These are phyloP conservation scores for Rachycentron canadum DNA, from an alignment of 2,797 vertebrate genomes.

Conservation along the genomic window DNA sequence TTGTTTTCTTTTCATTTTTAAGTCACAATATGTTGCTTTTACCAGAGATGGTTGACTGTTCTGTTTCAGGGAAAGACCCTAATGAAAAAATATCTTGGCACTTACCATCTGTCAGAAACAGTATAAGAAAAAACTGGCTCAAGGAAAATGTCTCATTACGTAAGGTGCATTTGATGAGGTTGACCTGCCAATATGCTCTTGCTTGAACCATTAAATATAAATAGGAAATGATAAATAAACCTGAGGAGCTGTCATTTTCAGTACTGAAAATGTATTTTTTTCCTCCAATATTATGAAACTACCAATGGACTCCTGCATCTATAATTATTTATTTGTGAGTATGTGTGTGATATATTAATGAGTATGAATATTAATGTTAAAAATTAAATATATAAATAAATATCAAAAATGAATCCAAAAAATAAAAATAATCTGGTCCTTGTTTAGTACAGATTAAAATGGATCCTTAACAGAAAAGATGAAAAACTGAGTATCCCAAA, in stretches of 20 bases:
- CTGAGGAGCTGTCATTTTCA: background rate
- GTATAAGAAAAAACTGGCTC: background rate
- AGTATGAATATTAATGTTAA: background rate
- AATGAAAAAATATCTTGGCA: constrained; percentile 3
- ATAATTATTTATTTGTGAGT: background rate
- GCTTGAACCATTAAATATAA: constrained; percentile 16
- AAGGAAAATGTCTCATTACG: constrained; percentile 15
- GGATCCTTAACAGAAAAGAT: background rate
- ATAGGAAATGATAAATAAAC: constrained; percentile 4
- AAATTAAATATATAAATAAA: no score
- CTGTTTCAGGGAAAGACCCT: constrained; percentile 4
- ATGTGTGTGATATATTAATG: background rate
- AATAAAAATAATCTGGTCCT: no score
- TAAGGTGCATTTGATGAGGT: constrained; percentile 1
- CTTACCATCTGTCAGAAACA: constrained; percentile 32
- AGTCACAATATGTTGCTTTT: background rate
- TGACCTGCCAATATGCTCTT: constrained; percentile 10
- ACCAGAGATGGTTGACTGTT: background rate
- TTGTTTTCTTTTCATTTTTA: background rate
- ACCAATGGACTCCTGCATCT: background rate
- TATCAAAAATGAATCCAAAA: background rate
- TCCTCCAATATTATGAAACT: background rate
- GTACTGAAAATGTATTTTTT: background rate
- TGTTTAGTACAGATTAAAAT: background rate
- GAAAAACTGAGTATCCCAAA: background rate